Percentiles rank a stretch among this genome's conserved stretches.
Evolutionary conservation across 2,888 invertebrate species (phyloP).

Genomic region (Marronus borbonicus): DNA sequence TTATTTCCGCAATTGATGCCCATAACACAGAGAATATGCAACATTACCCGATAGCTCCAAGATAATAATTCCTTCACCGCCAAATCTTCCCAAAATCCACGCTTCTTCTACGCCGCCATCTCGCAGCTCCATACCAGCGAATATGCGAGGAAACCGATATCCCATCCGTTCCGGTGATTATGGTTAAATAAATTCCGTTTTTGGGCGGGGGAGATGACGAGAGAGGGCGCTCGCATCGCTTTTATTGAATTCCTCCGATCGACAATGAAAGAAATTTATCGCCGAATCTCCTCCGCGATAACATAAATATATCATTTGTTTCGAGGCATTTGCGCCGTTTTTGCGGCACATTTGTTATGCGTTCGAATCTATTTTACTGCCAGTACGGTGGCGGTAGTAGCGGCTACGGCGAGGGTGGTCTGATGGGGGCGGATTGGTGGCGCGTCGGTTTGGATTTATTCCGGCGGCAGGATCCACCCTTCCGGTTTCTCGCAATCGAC

Average conservation of each 20-base stretch:
- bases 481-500: slow-evolving; percentile 61
- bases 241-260: slow-evolving; percentile 53
- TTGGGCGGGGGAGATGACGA: background rate
- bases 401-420: slow-evolving; percentile 48
- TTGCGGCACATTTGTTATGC: slow-evolving; percentile 68
- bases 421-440: background rate
- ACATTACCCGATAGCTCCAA: background rate
- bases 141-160: slow-evolving; percentile 44
- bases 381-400: slow-evolving; percentile 56
- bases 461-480: slow-evolving; percentile 61
- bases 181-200: slow-evolving; percentile 48
- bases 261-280: slow-evolving; percentile 64
- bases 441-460: slow-evolving; percentile 62
- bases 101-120: background rate
- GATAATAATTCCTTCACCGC: slow-evolving; percentile 3
- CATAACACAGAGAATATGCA: too few relatives aligned
- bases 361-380: slow-evolving; percentile 64
- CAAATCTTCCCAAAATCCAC: background rate
- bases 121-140: background rate
- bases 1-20: too few relatives aligned
- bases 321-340: slow-evolving; percentile 66
- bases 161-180: slow-evolving; percentile 46
- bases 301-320: slow-evolving; percentile 68
- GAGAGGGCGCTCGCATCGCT: slow-evolving; percentile 5
- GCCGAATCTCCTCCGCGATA: slow-evolving; percentile 61